Evolutionary conservation across 2,113 vertebrate species (phyloP).

Genomic region (Irena cyanogastra): DNA sequence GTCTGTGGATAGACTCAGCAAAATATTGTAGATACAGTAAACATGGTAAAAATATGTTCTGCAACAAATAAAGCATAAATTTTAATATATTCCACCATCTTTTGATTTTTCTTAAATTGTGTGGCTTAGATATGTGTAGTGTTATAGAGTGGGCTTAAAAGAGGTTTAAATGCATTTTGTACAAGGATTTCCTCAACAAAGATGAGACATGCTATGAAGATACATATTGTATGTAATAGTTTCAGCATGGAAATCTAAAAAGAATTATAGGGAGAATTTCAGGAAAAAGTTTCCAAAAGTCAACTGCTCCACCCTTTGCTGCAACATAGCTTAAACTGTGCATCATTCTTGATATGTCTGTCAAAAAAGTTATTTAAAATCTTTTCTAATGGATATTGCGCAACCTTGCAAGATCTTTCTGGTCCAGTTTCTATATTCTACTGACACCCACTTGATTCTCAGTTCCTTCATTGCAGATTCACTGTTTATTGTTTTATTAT

Average conservation of each 20-base stretch:
- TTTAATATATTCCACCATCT: neutral
- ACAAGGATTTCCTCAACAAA: neutral
- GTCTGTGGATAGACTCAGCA: neutral
- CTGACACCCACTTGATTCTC: neutral
- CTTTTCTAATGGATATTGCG: accelerated
- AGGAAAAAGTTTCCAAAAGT: neutral
- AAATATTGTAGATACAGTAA: neutral
- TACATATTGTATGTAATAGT: neutral
- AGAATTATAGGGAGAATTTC: neutral
- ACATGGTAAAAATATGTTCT: neutral
- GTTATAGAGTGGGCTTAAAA: neutral
- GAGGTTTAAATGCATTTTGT: neutral
- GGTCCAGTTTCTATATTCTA: neutral
- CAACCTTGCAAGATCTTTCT: neutral
- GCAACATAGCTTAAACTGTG: neutral
- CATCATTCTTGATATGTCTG: neutral
- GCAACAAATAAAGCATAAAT: neutral
- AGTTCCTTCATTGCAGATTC: neutral
- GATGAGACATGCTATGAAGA: neutral
- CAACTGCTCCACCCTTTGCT: neutral
- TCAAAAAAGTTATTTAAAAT: neutral
- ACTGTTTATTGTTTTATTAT: neutral
- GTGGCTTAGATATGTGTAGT: neutral
- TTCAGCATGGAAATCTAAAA: neutral
- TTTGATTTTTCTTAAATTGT: neutral